Conservation (phyloP, 1,140 invertebrate species). For the Papilio machaon region DNA sequence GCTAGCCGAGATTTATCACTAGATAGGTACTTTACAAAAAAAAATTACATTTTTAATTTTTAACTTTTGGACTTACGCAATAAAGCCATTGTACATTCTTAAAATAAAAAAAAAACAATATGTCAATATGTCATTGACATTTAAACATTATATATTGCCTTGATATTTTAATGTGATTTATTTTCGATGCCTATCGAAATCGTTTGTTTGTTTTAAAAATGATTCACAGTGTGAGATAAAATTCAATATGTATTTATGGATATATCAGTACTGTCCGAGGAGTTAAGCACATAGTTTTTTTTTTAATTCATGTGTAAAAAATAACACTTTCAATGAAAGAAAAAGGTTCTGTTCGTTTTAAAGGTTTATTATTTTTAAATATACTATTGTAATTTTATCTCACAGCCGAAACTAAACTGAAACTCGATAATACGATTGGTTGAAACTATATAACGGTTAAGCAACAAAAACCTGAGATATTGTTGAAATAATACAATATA, state of each 20-base stretch:
- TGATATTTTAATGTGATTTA: slow-evolving; percentile 5
- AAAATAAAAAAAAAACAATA: background rate
- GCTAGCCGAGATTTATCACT: too few species aligned
- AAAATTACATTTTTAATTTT: too few species aligned
- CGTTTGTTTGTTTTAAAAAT: slow-evolving; percentile 12
- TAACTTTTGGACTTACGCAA: background rate
- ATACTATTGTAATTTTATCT: background rate
- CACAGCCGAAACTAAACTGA: too few species aligned
- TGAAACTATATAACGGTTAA: too few species aligned
- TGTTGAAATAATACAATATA: too few species aligned
- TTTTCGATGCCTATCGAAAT: slow-evolving; percentile 14
- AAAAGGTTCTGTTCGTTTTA: background rate
- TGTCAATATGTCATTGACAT: slow-evolving; percentile 13
- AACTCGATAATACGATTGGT: too few species aligned
- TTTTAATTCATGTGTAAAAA: background rate
- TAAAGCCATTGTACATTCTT: background rate
- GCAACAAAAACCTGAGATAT: too few species aligned
- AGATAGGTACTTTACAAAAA: too few species aligned
- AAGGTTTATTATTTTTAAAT: slow-evolving; percentile 5
- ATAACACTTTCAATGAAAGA: background rate
- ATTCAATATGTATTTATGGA: background rate
- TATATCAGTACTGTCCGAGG: background rate
- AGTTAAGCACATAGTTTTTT: background rate
- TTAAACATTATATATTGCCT: background rate
- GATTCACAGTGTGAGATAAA: slow-evolving; percentile 2